Evolutionary conservation across 1,140 invertebrate genomes (phyloP), one percentile per base, ranked within the genome.

Genomic region (Ylistrum balloti): DNA sequence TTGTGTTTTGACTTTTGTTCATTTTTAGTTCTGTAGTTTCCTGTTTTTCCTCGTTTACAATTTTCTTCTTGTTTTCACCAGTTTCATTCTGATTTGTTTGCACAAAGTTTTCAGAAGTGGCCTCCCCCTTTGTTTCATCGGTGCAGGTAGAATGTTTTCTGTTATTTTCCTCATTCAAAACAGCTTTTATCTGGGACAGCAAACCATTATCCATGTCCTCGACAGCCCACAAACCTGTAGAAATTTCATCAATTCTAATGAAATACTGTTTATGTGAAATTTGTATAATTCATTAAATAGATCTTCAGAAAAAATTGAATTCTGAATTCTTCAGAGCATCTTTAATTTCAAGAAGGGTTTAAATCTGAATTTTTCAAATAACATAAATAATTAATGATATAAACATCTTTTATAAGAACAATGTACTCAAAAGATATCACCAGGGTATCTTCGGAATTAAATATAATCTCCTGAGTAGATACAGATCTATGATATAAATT

Each of bases 161-260:
- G 56, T 28, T 74, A 17, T 74, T 74, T 74, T 74, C n/a, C 56
- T 74, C n/a, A 28, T 74, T 28, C 22, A 74, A 11, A 74, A 74
- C n/a, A 74, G 56, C 56, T 74, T 74, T 74, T 22, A 74, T 74
- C 56, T n/a, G 0, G 56, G 56, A 28, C 22, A 74, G 22, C n/a
- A 74, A 74, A 74, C 56, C 56, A 28, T n/a, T n/a, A 74, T 74
- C 56, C 28, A 28, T 74, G 56, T 74, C 56, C 56, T 74, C 56
- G 5, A 74, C 56, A 74, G 56, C 56, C 56, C 56, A 74, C 56
- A 74, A 28, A 74, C 56, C 56, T 74, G n/a, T 28, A 74, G 28
- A 74, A 7, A 74, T 28, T 28, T 20, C 56, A n/a, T 22, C 3
- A 17, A 48, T 28, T 17, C 56, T 74, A 28, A 74, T 74, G 28